Evolutionary conservation across 2,888 invertebrate genomes (phyloP), one percentile per base, ranked within the genome.

Genomic region (Bugula neritina): DNA sequence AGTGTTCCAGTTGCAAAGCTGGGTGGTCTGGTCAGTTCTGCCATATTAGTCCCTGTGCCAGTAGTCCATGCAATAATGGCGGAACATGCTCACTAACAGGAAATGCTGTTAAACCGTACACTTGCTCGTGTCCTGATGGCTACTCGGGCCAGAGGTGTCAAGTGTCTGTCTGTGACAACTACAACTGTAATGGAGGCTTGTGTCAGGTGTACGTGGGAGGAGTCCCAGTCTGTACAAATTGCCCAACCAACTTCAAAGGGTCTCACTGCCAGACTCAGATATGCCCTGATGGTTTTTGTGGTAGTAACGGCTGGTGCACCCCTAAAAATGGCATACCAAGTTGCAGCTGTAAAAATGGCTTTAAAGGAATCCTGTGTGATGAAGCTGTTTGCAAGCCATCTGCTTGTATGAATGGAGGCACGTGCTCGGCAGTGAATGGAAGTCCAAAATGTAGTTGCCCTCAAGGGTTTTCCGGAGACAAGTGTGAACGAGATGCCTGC

Each of bases 31-130:
- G 57, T 13, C 23, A 5, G 3, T 57, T 57, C 57, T 57, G 57
- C 23, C 23, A 57, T n/a, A 57, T n/a, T 57, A 57, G 57, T 23
- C 57, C 57, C 5, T 57, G 57, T 57, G n/a, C 57, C 3, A 21
- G n/a, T 5, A 27, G 23, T 25, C 96, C 96, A 43, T 96, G 96
- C 86, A 88, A 89, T 78, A 94, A 94, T 82, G 92, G 91, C 70
- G 96, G 94, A 79, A 93, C 93, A 77, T 97, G 97, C 86, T 92
- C 92, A 85, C 97, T 97, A 57, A 23, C n/a, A 13, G 25, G 5
- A 13, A 57, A 57, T 13, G 3, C 57, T 25, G n/a, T 23, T 5
- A 21, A 3, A n/a, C 10, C 10, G 10, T 57, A 57, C 57, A 23
- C n/a, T 13, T 57, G 57, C 57, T 13, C 57, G 5, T 57, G 57